These are phyloP conservation scores for Charanyca ferruginea DNA, from an alignment of 2,888 invertebrate genomes.

Conservation along the genomic window DNA sequence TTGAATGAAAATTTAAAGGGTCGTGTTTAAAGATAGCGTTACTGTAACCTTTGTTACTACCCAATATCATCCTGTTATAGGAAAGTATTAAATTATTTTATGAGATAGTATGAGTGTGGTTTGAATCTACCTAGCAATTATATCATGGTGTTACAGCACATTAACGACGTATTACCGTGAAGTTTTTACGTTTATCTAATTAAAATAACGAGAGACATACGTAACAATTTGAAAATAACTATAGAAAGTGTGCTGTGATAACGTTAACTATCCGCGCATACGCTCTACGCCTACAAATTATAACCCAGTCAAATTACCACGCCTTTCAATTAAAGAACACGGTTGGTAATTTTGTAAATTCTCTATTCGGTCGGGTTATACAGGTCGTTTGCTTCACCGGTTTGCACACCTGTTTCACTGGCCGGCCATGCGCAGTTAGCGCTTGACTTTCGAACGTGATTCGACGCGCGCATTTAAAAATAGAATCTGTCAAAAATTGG, in stretches of 20 bases:
- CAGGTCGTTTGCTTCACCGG: slow-evolving; percentile 73
- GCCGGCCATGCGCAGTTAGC: slow-evolving; percentile 82
- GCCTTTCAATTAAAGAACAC: slow-evolving; percentile 62
- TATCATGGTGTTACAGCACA: slow-evolving; percentile 20
- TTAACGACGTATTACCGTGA: background rate
- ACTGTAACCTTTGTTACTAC: background rate
- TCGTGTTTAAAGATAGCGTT: background rate
- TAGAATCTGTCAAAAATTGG: slow-evolving; percentile 66
- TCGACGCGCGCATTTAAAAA: slow-evolving; percentile 71
- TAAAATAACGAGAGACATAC: slow-evolving; percentile 34
- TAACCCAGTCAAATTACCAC: slow-evolving; percentile 51
- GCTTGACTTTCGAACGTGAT: slow-evolving; percentile 87
- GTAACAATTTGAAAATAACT: slow-evolving; percentile 55
- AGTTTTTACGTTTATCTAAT: slow-evolving; percentile 31
- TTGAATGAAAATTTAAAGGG: too few species aligned
- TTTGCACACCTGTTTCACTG: slow-evolving; percentile 79
- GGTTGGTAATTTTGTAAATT: slow-evolving; percentile 70
- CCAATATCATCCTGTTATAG: background rate
- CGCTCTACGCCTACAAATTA: slow-evolving; percentile 50
- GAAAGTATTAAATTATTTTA: too few species aligned
- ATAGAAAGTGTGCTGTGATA: slow-evolving; percentile 64
- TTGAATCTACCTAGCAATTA: slow-evolving; percentile 10
- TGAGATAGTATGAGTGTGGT: slow-evolving; percentile 4
- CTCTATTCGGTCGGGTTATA: slow-evolving; percentile 74
- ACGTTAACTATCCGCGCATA: slow-evolving; percentile 50